These are phyloP conservation scores for Andricus grossulariae DNA, from an alignment of 1,140 invertebrate species.

Conservation along the genomic window DNA sequence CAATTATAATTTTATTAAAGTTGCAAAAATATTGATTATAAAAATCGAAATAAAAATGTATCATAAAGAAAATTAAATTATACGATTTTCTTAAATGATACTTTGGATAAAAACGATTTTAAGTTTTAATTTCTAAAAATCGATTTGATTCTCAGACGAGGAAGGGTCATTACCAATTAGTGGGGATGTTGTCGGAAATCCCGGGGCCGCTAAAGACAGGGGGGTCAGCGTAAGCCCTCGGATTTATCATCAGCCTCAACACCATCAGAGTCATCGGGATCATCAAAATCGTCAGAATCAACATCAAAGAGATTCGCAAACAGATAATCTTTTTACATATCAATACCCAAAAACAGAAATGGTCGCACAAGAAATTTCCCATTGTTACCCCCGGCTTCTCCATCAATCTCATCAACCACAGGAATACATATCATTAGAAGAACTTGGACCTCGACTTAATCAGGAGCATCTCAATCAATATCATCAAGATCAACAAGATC, in stretches of 20 bases:
- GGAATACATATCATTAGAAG: constrained; percentile 68
- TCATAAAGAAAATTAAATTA: not conserved
- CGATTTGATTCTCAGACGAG: constrained; percentile 58
- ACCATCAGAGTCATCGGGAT: constrained; percentile 41
- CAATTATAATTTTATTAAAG: no score
- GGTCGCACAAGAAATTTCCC: constrained; percentile 71
- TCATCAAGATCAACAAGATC: constrained; percentile 43
- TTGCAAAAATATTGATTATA: no score
- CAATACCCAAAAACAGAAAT: constrained; percentile 58
- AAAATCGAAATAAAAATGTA: no score
- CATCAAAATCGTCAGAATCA: constrained; percentile 43
- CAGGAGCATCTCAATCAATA: constrained; percentile 54
- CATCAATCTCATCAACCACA: constrained; percentile 65
- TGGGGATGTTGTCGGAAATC: constrained; percentile 56
- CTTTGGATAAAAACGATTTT: not conserved
- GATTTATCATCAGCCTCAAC: constrained; percentile 48
- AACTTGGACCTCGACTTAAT: constrained; percentile 61
- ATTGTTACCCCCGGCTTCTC: constrained; percentile 68
- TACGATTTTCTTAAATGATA: not conserved
- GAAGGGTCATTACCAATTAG: constrained; percentile 63
- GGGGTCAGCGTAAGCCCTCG: constrained; percentile 55
- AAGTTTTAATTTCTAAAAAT: constrained; percentile 30
- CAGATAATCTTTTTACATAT: constrained; percentile 55
- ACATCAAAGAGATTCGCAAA: constrained; percentile 40
- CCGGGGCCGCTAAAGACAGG: constrained; percentile 55